Base-by-base conservation (phyloP, 2,888 invertebrate genomes). In the Lycophotia porphyrea region DNA sequence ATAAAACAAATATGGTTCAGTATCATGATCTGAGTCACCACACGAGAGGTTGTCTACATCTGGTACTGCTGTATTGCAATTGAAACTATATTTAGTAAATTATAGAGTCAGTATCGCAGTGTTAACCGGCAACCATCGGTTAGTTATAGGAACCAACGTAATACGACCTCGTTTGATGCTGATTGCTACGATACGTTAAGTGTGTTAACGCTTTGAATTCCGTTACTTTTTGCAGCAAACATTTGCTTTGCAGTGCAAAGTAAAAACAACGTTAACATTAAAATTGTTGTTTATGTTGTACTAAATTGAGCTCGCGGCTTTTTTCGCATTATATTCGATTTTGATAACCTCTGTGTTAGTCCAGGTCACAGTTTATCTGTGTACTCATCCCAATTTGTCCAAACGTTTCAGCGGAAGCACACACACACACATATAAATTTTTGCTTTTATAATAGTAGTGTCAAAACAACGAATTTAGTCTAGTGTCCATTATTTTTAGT, bases 161-260 rank as follows among this genome's bases (percentile, higher is more conserved):
- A 13, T 24, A 15, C 9, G 5, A 49, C 1, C 49, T 39, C 36
- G 36, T 5, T 9, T 18, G 27, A 18, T 27, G 44, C 58, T 71
- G 34, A 58, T 71, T 42, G 15, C 55, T 8, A 9, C 18, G 34
- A 71, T 58, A 71, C 34, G 42, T 71, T 55, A 27, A 27, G 7
- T 21, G 18, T 27, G 55, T 70, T 67, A 55, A 44, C 52, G n/a
- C 21, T 58, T 73, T 71, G n/a, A 55, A 71, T 71, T 44, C 34
- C 27, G n/a, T 44, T 36, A 44, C 44, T 36, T 58, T 72, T 31
- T 27, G 36, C 58, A 58, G 36, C 27, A 58, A 44, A 71, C 7
- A 36, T 73, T 73, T 36, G 44, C 36, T 71, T 73, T 36, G 55
- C 27, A 55, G 24, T 36, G 11, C 5, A 24, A 36, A 15, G 34